Conservation (phyloP, 2,113 vertebrate species). For the Halichoeres trimaculatus region DNA sequence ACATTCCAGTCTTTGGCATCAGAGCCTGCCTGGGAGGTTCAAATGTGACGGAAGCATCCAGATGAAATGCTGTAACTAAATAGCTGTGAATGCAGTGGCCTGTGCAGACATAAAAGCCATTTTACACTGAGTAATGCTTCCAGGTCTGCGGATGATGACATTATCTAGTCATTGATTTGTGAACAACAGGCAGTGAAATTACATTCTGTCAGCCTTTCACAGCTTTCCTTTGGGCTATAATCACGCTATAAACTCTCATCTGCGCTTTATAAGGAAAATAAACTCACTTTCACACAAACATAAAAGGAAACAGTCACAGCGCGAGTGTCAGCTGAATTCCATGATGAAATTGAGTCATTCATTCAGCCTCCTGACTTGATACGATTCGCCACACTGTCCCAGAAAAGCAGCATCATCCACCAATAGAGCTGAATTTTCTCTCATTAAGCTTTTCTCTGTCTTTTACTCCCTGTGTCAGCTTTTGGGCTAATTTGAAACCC, state of each 20-base stretch:
- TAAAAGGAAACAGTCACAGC: constrained; percentile 32
- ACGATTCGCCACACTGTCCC: constrained; percentile 25
- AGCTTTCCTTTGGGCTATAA: not conserved
- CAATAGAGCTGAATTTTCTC: constrained; percentile 28
- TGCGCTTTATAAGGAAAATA: not conserved
- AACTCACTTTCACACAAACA: not conserved
- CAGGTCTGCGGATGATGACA: not conserved
- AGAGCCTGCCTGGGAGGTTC: constrained; percentile 38
- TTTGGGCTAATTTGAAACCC: constrained; percentile 73
- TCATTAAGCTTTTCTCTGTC: constrained; percentile 30
- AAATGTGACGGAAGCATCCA: constrained; percentile 16
- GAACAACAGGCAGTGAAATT: not conserved
- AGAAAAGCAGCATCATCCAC: constrained; percentile 33
- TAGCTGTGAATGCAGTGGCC: constrained; percentile 23
- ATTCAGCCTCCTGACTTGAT: constrained; percentile 16
- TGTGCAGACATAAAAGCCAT: constrained; percentile 22
- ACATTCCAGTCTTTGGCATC: constrained; percentile 36
- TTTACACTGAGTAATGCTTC: constrained; percentile 25
- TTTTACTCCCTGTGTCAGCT: constrained; percentile 25
- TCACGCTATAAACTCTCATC: not conserved
- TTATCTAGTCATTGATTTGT: constrained; percentile 1
- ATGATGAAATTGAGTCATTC: constrained; percentile 36
- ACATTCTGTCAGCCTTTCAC: not conserved
- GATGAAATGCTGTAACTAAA: constrained; percentile 30
- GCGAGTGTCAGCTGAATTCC: constrained; percentile 33